phyloP scores from a whole-genome alignment of 2,113 vertebrate genomes.

The Larimichthys crocea region DNA sequence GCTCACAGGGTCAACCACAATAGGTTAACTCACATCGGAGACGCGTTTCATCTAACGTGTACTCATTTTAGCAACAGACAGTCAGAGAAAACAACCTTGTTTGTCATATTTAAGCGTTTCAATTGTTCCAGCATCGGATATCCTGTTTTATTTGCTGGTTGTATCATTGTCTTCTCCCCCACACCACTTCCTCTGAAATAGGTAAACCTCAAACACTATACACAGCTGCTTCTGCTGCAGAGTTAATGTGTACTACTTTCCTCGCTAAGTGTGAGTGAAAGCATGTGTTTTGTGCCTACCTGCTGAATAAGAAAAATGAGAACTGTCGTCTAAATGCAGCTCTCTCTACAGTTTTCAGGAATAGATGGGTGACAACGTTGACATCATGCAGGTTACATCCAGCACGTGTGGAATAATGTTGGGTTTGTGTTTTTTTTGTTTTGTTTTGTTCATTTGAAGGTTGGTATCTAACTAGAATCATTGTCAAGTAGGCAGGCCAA shows the following conservation, averaged over 20 bases:
- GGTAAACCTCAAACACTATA: constrained; percentile 76
- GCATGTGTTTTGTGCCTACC: constrained; percentile 31
- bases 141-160: constrained; percentile 81
- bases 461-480: constrained; percentile 24
- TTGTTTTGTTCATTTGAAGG: constrained; percentile 19
- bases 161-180: constrained; percentile 60
- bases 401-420: constrained; percentile 4
- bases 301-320: constrained; percentile 31
- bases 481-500: constrained; percentile 12
- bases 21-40: constrained; percentile 25
- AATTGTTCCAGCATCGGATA: constrained; percentile 79
- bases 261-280: constrained; percentile 44
- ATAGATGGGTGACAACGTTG: constrained; percentile 7
- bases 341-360: constrained; percentile 63
- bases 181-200: constrained; percentile 81
- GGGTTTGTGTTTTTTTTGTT: neutral
- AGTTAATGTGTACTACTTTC: constrained; percentile 48
- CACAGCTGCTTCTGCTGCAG: constrained; percentile 76
- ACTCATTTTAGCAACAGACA: constrained; percentile 11
- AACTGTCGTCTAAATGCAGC: constrained; percentile 20
- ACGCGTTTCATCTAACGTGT: constrained; percentile 26
- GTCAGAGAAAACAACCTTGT: constrained; percentile 27
- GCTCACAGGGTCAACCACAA: constrained; percentile 59
- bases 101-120: constrained; percentile 55
- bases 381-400: constrained; percentile 15